These are phyloP conservation scores for Alcedo quadribrachys DNA, from an alignment of 2,797 vertebrate genomes.

Conservation along the genomic window DNA sequence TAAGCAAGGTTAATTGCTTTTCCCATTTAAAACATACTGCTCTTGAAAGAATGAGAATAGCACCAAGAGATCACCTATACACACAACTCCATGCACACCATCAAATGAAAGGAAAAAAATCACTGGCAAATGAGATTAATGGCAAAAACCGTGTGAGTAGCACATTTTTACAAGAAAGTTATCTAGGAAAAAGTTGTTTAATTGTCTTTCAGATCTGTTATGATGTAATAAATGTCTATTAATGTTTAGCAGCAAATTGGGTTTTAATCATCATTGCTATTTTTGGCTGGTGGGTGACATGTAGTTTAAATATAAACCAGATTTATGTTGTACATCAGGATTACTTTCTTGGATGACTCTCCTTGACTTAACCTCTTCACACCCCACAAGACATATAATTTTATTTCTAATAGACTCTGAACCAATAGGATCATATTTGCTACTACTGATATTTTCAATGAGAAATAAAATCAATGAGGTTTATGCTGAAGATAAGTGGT, in stretches of 20 bases:
- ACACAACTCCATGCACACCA: background rate
- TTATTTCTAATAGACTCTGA: constrained; percentile 62
- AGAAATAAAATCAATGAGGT: constrained; percentile 69
- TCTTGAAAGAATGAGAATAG: background rate
- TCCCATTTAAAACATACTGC: background rate
- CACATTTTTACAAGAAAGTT: constrained; percentile 43
- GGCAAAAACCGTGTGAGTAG: constrained; percentile 15
- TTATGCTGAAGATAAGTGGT: constrained; percentile 48
- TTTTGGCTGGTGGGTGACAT: constrained; percentile 61
- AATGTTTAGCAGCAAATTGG: constrained; percentile 73
- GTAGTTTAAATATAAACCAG: constrained; percentile 65
- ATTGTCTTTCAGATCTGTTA: constrained; percentile 68
- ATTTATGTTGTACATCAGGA: constrained; percentile 64
- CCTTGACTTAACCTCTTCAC: constrained; percentile 74
- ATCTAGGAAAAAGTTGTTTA: constrained; percentile 54
- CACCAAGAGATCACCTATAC: background rate
- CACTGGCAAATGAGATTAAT: background rate
- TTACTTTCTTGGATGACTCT: constrained; percentile 49
- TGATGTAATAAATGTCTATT: constrained; percentile 69
- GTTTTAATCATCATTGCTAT: constrained; percentile 72
- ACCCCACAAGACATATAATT: constrained; percentile 56
- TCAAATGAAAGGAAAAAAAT: background rate
- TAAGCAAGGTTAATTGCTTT: background rate
- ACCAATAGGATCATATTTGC: constrained; percentile 59
- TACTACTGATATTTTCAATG: constrained; percentile 34